Evolutionary conservation across 2,113 vertebrate species (phyloP).

Genomic region (Stegastes partitus): DNA sequence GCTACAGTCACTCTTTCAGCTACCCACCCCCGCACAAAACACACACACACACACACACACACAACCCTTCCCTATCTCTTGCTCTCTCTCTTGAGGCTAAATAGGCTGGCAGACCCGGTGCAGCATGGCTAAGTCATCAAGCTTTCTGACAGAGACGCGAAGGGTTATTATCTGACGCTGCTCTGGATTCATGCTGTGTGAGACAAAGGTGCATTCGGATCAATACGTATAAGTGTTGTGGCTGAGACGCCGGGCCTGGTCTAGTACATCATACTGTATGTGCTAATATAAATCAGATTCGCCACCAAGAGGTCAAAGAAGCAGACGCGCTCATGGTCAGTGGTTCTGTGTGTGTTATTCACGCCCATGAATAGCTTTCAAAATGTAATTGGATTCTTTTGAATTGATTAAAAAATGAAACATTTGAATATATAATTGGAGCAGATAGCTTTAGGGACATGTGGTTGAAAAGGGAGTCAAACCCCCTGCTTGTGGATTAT

Average conservation of each 20-base stretch:
- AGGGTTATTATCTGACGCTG: constrained; percentile 74
- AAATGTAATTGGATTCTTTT: neutral
- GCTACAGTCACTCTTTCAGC: constrained; percentile 62
- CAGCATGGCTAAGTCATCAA: constrained; percentile 76
- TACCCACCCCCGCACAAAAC: constrained; percentile 34
- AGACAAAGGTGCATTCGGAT: constrained; percentile 63
- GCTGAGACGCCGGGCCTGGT: constrained; percentile 37
- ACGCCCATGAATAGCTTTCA: constrained; percentile 6
- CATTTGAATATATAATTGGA: constrained; percentile 21
- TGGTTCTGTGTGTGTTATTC: neutral
- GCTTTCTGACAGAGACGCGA: constrained; percentile 78
- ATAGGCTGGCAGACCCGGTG: constrained; percentile 59
- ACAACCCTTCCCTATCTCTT: constrained; percentile 35
- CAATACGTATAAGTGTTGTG: constrained; percentile 60
- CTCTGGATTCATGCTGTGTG: constrained; percentile 56
- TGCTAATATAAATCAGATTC: constrained; percentile 38
- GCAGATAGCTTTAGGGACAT: constrained; percentile 25
- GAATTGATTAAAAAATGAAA: constrained; percentile 18
- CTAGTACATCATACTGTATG: constrained; percentile 26
- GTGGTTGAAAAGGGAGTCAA: constrained; percentile 3
- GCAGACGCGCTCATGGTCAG: neutral
- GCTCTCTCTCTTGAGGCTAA: constrained; percentile 67
- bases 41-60: constrained; percentile 12
- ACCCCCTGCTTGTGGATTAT: constrained; percentile 24
- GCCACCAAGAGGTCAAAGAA: constrained; percentile 21